These are phyloP conservation scores for Phalacrocorax brasilianus DNA, from an alignment of 2,113 vertebrate species.

Conservation along the genomic window DNA sequence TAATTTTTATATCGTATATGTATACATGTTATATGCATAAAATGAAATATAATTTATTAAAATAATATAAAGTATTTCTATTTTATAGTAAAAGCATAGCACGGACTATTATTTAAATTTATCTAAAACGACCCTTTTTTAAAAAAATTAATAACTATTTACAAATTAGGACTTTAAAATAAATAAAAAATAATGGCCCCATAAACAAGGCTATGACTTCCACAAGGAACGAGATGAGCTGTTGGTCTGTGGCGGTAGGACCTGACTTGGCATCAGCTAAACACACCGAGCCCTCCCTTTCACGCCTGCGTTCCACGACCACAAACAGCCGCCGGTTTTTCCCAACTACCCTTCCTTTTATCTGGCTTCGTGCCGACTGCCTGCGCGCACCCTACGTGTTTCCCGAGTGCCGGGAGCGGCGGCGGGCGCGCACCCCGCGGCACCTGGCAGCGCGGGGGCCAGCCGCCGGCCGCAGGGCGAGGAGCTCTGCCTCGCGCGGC, in stretches of 20 bases:
- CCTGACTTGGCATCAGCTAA: neutral
- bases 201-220: neutral
- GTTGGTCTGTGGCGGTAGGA: neutral
- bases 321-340: neutral
- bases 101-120: too few species aligned
- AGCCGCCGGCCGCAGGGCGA: neutral
- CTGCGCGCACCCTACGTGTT: neutral
- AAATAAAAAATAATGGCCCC: too few species aligned
- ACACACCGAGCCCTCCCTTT: neutral
- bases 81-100: too few species aligned
- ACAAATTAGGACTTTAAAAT: too few species aligned
- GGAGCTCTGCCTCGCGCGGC: neutral
- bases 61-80: too few species aligned
- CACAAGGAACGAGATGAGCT: neutral
- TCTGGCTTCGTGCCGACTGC: neutral
- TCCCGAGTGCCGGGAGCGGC: neutral
- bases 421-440: accelerated
- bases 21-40: too few species aligned
- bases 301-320: neutral
- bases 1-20: too few species aligned
- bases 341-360: neutral
- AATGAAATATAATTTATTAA: too few species aligned
- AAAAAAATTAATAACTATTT: too few species aligned
- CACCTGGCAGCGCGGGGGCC: too few species aligned
- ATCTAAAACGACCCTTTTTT: too few species aligned